phyloP scores from a whole-genome alignment of 1,140 invertebrate genomes.

The Gryllus bimaculatus region DNA sequence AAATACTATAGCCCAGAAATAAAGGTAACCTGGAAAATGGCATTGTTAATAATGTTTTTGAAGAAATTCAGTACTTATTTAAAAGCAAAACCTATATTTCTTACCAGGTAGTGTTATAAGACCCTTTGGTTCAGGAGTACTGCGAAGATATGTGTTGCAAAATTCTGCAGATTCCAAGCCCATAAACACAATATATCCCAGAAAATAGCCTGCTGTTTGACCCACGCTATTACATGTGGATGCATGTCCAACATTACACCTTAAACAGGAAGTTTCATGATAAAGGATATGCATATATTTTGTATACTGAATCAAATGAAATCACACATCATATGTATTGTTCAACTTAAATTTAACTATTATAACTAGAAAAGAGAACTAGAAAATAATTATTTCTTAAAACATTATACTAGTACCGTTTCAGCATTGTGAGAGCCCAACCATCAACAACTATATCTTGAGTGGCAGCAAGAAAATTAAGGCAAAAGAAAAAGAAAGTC shows the following conservation, averaged over 20 bases:
- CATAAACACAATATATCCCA: slow-evolving; percentile 95
- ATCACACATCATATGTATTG: not conserved
- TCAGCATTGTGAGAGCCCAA: slow-evolving; percentile 98
- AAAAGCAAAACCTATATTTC: not conserved
- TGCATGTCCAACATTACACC: slow-evolving; percentile 94
- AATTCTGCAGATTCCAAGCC: slow-evolving; percentile 95
- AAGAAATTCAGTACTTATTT: not conserved
- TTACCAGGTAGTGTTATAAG: slow-evolving; percentile 78
- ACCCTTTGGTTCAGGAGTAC: slow-evolving; percentile 54
- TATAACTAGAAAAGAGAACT: not conserved
- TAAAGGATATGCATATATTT: too few relatives aligned
- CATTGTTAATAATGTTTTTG: not conserved
- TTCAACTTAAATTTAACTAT: not conserved
- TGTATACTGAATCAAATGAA: too few relatives aligned
- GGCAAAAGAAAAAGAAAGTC: slow-evolving; percentile 77
- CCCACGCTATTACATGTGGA: slow-evolving; percentile 98
- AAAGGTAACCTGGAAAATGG: slow-evolving; percentile 60
- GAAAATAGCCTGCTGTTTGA: slow-evolving; percentile 94
- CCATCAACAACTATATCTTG: slow-evolving; percentile 99
- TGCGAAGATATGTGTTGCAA: slow-evolving; percentile 86
- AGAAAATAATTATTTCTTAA: too few relatives aligned
- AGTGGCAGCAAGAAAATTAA: slow-evolving; percentile 95
- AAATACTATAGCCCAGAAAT: slow-evolving; percentile 93
- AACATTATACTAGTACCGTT: slow-evolving; percentile 47
- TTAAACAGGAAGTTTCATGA: slow-evolving; percentile 29